These are phyloP conservation scores for Aphaenogaster ashmeadi DNA, from an alignment of 1,140 invertebrate genomes.

Conservation along the genomic window DNA sequence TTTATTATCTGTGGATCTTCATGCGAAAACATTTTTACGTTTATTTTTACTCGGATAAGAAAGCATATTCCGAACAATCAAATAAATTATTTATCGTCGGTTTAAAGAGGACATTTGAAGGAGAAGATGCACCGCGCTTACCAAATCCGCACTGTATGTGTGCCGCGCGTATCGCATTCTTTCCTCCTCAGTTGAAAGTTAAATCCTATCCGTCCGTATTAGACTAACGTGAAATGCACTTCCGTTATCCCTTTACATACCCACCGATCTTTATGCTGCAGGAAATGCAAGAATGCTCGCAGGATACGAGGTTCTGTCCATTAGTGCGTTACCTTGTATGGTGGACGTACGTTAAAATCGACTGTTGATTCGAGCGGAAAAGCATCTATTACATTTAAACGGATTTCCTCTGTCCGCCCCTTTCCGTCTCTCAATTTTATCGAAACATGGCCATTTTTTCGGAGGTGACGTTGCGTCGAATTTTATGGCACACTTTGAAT, in stretches of 20 bases:
- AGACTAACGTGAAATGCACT: slow-evolving; percentile 68
- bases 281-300: slow-evolving; percentile 34
- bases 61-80: background rate
- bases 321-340: slow-evolving; percentile 39
- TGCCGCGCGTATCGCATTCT: background rate
- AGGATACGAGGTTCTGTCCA: slow-evolving; percentile 48
- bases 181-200: slow-evolving; percentile 64
- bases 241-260: slow-evolving; percentile 45
- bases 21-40: background rate
- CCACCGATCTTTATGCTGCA: background rate
- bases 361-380: slow-evolving; percentile 64
- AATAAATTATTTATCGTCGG: slow-evolving; percentile 27
- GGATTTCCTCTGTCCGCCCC: slow-evolving; percentile 24
- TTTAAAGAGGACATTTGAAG: background rate
- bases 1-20: background rate
- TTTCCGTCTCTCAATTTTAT: slow-evolving; percentile 34
- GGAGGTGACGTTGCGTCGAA: slow-evolving; percentile 44
- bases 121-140: background rate
- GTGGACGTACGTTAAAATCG: slow-evolving; percentile 50
- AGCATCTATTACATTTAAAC: slow-evolving; percentile 58
- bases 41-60: slow-evolving; percentile 15
- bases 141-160: background rate
- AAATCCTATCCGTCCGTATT: slow-evolving; percentile 71
- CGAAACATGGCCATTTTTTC: slow-evolving; percentile 38
- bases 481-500: slow-evolving; percentile 45